phyloP scores from a whole-genome alignment of 2,113 vertebrate species.

The Notothenia rossii region DNA sequence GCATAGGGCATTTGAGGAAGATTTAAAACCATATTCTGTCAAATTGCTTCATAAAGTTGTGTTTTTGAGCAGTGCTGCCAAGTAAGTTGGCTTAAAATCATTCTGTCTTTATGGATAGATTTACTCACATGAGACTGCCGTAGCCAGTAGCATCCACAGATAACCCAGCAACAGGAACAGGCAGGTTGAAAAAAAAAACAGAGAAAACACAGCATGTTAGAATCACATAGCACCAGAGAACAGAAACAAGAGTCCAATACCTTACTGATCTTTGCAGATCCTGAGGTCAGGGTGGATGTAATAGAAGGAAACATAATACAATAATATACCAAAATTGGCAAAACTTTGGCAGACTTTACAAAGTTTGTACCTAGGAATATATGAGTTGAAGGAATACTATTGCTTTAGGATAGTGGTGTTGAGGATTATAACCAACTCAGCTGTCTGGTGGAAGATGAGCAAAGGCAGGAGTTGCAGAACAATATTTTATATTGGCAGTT shows the following conservation, averaged over 20 bases:
- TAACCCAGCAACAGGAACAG: conserved; percentile 22
- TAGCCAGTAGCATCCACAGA: conserved; percentile 49
- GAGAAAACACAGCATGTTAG: conserved; percentile 58
- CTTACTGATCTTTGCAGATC: background rate
- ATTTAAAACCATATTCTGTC: background rate
- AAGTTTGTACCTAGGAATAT: background rate
- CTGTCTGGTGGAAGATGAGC: no score
- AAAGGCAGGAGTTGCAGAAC: no score
- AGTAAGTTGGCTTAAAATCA: background rate
- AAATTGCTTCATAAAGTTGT: background rate
- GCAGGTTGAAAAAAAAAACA: conserved; percentile 28
- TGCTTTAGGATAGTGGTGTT: no score
- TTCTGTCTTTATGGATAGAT: conserved; percentile 9
- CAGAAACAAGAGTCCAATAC: background rate
- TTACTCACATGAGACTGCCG: conserved; percentile 81
- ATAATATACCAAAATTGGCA: background rate
- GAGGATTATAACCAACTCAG: no score
- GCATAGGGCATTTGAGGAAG: background rate
- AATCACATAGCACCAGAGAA: background rate
- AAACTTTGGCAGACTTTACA: background rate
- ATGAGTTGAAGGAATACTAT: background rate
- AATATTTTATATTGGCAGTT: no score
- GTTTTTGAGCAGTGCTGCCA: background rate
- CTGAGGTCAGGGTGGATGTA: background rate
- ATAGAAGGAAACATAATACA: background rate